Evolutionary conservation across 2,888 invertebrate genomes (phyloP).

Genomic region (Hylaea fasciaria): DNA sequence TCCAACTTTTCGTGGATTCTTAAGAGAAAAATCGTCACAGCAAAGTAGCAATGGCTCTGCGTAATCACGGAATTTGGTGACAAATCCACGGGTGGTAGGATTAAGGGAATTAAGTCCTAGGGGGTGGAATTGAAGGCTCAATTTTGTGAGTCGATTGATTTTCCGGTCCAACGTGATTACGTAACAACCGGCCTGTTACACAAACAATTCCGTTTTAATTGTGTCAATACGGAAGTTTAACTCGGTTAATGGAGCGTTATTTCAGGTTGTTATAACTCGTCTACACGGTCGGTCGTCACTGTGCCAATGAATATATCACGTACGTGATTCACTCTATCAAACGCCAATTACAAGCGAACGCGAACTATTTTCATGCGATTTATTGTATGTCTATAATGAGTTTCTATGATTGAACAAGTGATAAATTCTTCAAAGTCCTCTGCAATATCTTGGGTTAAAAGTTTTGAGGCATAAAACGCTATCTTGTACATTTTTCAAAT

Average conservation of each 20-base stretch:
- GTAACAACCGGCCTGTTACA: slow-evolving; percentile 45
- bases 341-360: background rate
- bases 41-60: slow-evolving; percentile 46
- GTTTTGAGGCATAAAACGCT: too few relatives aligned
- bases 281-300: background rate
- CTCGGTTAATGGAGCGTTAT: slow-evolving; percentile 24
- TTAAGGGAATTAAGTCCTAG: slow-evolving; percentile 51
- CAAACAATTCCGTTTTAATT: slow-evolving; percentile 44
- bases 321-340: background rate
- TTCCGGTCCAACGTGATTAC: slow-evolving; percentile 46
- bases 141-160: slow-evolving; percentile 52
- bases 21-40: slow-evolving; percentile 33
- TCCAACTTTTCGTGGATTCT: slow-evolving; percentile 32
- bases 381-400: too few relatives aligned
- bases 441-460: too few relatives aligned
- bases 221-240: slow-evolving; percentile 33
- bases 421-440: too few relatives aligned
- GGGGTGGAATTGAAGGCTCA: slow-evolving; percentile 41
- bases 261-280: slow-evolving; percentile 5
- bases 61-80: slow-evolving; percentile 52
- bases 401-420: too few relatives aligned
- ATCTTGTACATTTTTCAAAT: too few relatives aligned
- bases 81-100: slow-evolving; percentile 51
- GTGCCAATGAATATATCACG: background rate
- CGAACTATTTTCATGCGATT: too few relatives aligned